A percentile compares a stretch with the other conserved stretches of the same genome.
Evolutionary conservation across 2,888 invertebrate species (phyloP).

Genomic region (Apamea epomidion): DNA sequence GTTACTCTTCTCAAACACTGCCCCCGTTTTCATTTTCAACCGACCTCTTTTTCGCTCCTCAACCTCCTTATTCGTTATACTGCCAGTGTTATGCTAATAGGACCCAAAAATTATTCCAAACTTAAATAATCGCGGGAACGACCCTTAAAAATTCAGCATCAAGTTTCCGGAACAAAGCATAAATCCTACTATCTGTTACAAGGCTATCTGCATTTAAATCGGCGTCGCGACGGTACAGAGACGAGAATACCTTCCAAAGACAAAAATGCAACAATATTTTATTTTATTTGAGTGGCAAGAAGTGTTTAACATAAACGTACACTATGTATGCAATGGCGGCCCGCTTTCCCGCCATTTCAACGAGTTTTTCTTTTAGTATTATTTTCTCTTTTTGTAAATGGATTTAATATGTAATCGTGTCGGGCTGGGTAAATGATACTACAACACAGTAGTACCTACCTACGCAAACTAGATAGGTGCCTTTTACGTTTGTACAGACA

Average conservation of each 20-base stretch:
- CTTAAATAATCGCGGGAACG: slow-evolving; percentile 41
- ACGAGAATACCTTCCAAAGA: slow-evolving; percentile 58
- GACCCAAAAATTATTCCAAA: slow-evolving; percentile 46
- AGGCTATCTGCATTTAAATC: slow-evolving; percentile 64
- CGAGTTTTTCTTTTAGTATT: slow-evolving; percentile 59
- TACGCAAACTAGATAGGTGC: slow-evolving; percentile 2
- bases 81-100: slow-evolving; percentile 39
- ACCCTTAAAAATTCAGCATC: slow-evolving; percentile 45
- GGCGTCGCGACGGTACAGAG: slow-evolving; percentile 24
- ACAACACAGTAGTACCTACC: slow-evolving; percentile 5
- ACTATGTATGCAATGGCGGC: slow-evolving; percentile 72
- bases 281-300: slow-evolving; percentile 75
- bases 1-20: slow-evolving; percentile 18
- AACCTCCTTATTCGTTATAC: slow-evolving; percentile 39
- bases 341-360: slow-evolving; percentile 58
- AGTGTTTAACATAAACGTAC: slow-evolving; percentile 74
- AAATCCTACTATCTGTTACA: slow-evolving; percentile 57
- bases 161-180: slow-evolving; percentile 41
- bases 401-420: slow-evolving; percentile 66
- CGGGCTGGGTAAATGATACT: slow-evolving; percentile 48
- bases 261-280: slow-evolving; percentile 74
- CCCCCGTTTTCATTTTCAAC: slow-evolving; percentile 19
- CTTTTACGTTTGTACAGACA: slow-evolving; percentile 26
- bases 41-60: slow-evolving; percentile 32
- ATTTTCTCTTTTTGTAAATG: slow-evolving; percentile 63